Conservation (phyloP, 2,888 invertebrate genomes). For the Gastracanthus pulcherrimus region DNA sequence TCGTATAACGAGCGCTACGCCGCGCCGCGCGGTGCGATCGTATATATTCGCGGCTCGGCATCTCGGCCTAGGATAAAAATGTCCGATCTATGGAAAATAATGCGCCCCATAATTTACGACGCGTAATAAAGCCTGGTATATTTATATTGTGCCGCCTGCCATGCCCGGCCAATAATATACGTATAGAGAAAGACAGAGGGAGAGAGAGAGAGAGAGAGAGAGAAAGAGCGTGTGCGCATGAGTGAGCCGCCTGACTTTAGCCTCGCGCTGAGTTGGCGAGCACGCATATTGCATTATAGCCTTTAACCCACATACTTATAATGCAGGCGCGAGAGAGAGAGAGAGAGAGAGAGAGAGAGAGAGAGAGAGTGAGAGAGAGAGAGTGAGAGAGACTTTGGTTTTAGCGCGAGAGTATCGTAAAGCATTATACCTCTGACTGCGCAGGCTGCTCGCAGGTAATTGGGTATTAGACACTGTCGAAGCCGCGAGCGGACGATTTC, state of each 20-base stretch:
- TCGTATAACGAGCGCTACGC: neutral
- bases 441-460: slow-evolving; percentile 44
- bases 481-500: slow-evolving; percentile 1
- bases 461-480: slow-evolving; percentile 54
- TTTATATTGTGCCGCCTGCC: slow-evolving; percentile 43
- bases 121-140: slow-evolving; percentile 59
- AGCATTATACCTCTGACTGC: slow-evolving; percentile 11
- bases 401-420: slow-evolving; percentile 26
- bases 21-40: neutral
- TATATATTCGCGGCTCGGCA: neutral
- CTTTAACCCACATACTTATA: slow-evolving; percentile 42
- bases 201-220: too few species aligned
- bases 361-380: too few species aligned
- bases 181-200: too few species aligned
- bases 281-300: slow-evolving; percentile 16
- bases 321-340: neutral
- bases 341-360: neutral
- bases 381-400: neutral
- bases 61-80: slow-evolving; percentile 40
- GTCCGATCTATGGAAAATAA: slow-evolving; percentile 59
- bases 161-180: neutral
- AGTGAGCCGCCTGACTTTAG: too few species aligned
- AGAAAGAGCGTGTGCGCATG: too few species aligned
- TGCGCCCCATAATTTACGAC: slow-evolving; percentile 56
- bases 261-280: neutral